Base-by-base conservation (phyloP, 2,888 invertebrate species). In the Sphaerophoria rueppellii region DNA sequence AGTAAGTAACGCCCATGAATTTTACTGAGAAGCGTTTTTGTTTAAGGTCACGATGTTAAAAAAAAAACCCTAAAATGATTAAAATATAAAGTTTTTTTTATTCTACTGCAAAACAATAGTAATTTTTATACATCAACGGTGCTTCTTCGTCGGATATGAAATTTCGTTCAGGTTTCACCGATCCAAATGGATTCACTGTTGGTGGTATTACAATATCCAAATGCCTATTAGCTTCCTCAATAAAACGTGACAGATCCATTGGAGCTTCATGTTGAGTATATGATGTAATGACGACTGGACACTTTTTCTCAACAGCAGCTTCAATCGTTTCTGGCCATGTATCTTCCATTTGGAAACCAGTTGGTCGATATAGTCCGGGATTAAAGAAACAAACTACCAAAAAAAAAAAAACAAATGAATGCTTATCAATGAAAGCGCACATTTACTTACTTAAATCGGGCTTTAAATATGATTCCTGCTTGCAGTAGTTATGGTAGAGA, bases 71-170 rank as follows among this genome's bases (percentile, higher is more conserved):
- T 4, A 40, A 1, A 6, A 54, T 54, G 5, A 48, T n/a, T 50
- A n/a, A 50, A 50, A 14, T 50, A 50, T 14, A n/a, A 50, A 24
- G 6, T 14, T 6, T 37, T 55, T 35, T 86, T 90, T 88, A 91
- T 87, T 91, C 90, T 24, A 95, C 90, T 80, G 95, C 92, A 88
- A 93, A 92, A 86, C 93, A 92, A 90, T 93, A 95, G 90, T 94
- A 94, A 91, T 96, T 96, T 89, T 95, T 96, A 88, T 95, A 96
- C 89, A 95, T 93, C 76, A 96, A 91, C 0, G 96, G 95, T 60
- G 93, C 93, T 58, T 94, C 93, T 82, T 95, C 94, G 88, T 96
- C 96, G 6, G 95, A 95, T 12, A 96, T 94, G 86, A 96, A 95
- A 89, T 96, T 96, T 61, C 95, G 93, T 87, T 95, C 95, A 0